These are phyloP conservation scores for Muntiacus reevesi DNA, from an alignment of 2,113 vertebrate genomes.

Conservation along the genomic window DNA sequence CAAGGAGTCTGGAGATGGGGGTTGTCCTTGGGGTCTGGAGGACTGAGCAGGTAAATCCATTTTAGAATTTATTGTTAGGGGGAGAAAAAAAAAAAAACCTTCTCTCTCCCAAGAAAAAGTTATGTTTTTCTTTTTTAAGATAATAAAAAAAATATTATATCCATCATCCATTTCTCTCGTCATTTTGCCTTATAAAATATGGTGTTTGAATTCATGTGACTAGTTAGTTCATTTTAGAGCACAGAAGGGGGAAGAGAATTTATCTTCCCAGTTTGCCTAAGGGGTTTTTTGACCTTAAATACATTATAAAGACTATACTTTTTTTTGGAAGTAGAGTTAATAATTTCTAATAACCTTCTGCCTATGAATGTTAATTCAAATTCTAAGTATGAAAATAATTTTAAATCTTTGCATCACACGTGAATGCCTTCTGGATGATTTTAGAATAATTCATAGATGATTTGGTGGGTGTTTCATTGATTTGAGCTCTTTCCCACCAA, in stretches of 20 bases:
- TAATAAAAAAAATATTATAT: background rate
- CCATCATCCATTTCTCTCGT: background rate
- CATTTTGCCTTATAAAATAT: background rate
- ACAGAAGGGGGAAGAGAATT: background rate
- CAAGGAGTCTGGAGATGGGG: background rate
- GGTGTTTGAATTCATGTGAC: background rate
- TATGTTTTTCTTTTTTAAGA: background rate
- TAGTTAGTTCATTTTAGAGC: background rate
- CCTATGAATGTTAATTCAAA: background rate
- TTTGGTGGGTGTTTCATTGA: background rate
- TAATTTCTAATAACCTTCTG: background rate
- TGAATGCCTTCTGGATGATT: background rate
- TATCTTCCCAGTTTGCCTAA: background rate
- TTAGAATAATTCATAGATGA: background rate
- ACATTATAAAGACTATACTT: background rate
- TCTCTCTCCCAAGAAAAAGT: background rate
- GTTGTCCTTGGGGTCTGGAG: background rate
- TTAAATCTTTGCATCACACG: background rate
- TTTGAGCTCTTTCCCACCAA: background rate
- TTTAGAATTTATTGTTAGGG: background rate
- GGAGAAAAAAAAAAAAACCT: fast-evolving
- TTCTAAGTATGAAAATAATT: background rate
- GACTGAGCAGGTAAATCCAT: background rate
- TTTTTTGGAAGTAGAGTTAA: background rate
- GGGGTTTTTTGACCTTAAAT: background rate